Evolutionary conservation across 2,888 invertebrate genomes (phyloP).

Genomic region (Lithophane leautieri): DNA sequence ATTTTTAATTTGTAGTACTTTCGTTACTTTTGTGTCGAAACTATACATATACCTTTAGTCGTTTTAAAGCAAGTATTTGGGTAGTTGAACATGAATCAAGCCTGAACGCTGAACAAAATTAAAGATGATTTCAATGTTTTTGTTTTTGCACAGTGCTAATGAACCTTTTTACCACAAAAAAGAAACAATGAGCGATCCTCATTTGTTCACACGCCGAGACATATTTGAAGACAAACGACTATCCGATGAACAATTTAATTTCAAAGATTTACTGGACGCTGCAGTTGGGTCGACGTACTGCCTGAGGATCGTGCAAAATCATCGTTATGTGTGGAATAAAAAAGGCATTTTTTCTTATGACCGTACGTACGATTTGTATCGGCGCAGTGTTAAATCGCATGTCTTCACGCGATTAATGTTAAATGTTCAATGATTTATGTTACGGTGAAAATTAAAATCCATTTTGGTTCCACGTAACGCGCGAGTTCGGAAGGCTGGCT

Average conservation of each 20-base stretch:
- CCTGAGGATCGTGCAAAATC: slow-evolving; percentile 79
- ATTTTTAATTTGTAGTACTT: neutral
- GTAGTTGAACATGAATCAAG: slow-evolving; percentile 17
- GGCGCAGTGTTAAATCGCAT: slow-evolving; percentile 74
- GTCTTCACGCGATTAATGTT: slow-evolving; percentile 76
- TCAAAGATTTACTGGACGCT: slow-evolving; percentile 76
- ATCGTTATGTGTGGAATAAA: slow-evolving; percentile 73
- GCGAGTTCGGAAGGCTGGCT: slow-evolving; percentile 57
- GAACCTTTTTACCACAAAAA: slow-evolving; percentile 62
- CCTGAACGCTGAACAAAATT: slow-evolving; percentile 45
- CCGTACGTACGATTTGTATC: slow-evolving; percentile 72
- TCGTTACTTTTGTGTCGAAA: neutral
- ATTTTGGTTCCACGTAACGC: slow-evolving; percentile 65
- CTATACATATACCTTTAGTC: neutral
- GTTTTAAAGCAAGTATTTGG: slow-evolving; percentile 1
- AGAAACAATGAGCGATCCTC: slow-evolving; percentile 58
- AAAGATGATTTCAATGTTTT: slow-evolving; percentile 46
- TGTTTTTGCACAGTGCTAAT: slow-evolving; percentile 63
- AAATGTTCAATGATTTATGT: slow-evolving; percentile 74
- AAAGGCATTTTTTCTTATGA: slow-evolving; percentile 68
- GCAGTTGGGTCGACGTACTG: slow-evolving; percentile 82
- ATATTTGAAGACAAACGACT: slow-evolving; percentile 76
- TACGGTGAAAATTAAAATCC: slow-evolving; percentile 64
- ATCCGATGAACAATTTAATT: slow-evolving; percentile 84
- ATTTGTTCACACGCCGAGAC: slow-evolving; percentile 65